Conservation (phyloP, 2,797 vertebrate genomes). For the Australoheros facetus region DNA sequence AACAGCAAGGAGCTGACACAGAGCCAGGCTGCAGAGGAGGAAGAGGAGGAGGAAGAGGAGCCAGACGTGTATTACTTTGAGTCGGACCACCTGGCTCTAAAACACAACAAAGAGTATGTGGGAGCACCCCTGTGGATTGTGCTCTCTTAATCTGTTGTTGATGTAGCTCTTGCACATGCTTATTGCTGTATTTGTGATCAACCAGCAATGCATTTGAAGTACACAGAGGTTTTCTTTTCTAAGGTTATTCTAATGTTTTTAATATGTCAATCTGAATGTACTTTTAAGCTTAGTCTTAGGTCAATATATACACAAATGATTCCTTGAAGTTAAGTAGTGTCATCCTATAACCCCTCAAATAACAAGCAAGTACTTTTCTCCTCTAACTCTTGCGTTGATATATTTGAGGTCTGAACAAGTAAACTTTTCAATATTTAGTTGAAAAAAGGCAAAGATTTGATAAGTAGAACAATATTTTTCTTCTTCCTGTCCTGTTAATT, state of each 20-base stretch:
- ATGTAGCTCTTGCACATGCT: constrained; percentile 26
- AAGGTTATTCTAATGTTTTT: constrained; percentile 1
- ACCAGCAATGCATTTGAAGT: neutral
- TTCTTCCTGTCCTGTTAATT: neutral
- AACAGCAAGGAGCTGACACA: constrained; percentile 86
- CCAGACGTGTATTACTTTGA: constrained; percentile 99
- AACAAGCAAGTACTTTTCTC: no score
- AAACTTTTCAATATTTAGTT: neutral
- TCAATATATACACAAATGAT: neutral
- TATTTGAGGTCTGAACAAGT: neutral
- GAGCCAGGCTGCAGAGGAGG: constrained; percentile 79
- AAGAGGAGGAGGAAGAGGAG: constrained; percentile 94
- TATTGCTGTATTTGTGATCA: constrained; percentile 35
- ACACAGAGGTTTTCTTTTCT: neutral
- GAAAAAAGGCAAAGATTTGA: neutral
- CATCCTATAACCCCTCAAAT: neutral
- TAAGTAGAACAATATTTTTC: neutral
- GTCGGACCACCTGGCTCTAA: constrained; percentile 99
- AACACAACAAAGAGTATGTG: constrained; percentile 99
- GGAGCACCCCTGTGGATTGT: constrained; percentile 46
- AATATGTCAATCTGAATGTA: neutral
- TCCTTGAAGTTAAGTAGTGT: neutral
- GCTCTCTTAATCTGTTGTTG: constrained; percentile 28
- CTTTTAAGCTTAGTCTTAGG: neutral
- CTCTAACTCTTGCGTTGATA: neutral